These are phyloP conservation scores for Riparia riparia DNA, from an alignment of 2,113 vertebrate species.

Conservation along the genomic window DNA sequence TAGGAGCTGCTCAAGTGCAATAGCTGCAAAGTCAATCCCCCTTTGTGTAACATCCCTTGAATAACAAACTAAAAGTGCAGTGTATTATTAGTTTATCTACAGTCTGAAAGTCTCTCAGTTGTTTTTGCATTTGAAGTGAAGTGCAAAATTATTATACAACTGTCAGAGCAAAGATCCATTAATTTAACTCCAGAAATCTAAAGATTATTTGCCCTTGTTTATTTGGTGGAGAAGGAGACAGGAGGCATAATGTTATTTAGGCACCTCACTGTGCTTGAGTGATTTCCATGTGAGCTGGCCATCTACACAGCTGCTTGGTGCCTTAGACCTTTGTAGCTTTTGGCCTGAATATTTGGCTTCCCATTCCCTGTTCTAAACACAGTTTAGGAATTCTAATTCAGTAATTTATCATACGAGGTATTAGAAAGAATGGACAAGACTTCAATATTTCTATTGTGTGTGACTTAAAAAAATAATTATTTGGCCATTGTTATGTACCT, in stretches of 20 bases:
- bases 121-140: slow-evolving; percentile 25
- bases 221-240: not conserved
- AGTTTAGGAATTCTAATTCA: not conserved
- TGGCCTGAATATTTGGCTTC: slow-evolving; percentile 31
- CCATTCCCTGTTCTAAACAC: not conserved
- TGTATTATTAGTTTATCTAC: slow-evolving; percentile 19
- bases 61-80: not conserved
- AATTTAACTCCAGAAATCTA: slow-evolving; percentile 1
- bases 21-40: slow-evolving; percentile 20
- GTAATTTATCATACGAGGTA: not conserved
- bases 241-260: not conserved
- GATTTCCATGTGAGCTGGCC: not conserved
- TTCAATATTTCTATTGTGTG: not conserved
- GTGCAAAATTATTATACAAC: slow-evolving; percentile 5
- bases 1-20: not conserved
- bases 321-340: slow-evolving; percentile 41
- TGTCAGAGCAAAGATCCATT: not conserved
- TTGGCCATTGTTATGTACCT: not conserved
- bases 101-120: not conserved
- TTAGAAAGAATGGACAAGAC: not conserved
- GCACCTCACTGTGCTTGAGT: not conserved
- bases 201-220: not conserved
- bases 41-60: not conserved
- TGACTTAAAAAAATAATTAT: not conserved
- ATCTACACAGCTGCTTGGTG: not conserved